Base-by-base conservation (phyloP, 2,113 vertebrate genomes). In the Eubucco bourcierii region DNA sequence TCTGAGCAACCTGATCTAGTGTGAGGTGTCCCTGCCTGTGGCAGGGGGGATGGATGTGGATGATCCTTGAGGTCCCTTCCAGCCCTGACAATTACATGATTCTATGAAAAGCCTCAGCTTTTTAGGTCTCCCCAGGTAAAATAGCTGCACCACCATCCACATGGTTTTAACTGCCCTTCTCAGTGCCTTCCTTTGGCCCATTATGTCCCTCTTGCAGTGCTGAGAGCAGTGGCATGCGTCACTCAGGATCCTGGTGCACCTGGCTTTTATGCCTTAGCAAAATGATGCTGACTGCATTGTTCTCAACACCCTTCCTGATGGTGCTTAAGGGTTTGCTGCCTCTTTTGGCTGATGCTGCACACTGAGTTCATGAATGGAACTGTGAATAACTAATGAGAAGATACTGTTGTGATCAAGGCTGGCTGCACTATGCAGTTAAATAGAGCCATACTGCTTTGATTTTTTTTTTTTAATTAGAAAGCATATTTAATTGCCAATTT, bases 361-460 rank as follows among this genome's bases (percentile, higher is more conserved):
- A 64, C 5, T 24, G 47, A 88, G 76, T 61, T 74, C 65, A 60
- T 85, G 80, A 95, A 83, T 88, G 85, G 83, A 91, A 47, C 61
- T 78, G 66, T 58, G 87, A 91, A 85, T 93, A 80, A 71, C 41
- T 85, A 77, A 91, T 64, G 56, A 78, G 82, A 83, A 73, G 18
- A 53, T 18, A 18, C 33, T 67, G 56, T 39, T 85, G 88, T 90
- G 72, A 85, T 91, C n/a, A 50, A 63, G 60, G 52, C 52, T 85
- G 84, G 46, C 41, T 80, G 82, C 66, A 72, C 31, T 64, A 47
- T 67, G 68, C 75, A 83, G 81, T 85, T 94, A 94, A 94, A 94
- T 71, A 83, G 29, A 90, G 53, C 47, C 20, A n/a, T 15, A 11
- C 27, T 63, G 24, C 23, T 21, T 52, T 58, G 56, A 16, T 10